Evolutionary conservation across 2,113 vertebrate genomes (phyloP).

Genomic region (Myrmecophaga tridactyla): DNA sequence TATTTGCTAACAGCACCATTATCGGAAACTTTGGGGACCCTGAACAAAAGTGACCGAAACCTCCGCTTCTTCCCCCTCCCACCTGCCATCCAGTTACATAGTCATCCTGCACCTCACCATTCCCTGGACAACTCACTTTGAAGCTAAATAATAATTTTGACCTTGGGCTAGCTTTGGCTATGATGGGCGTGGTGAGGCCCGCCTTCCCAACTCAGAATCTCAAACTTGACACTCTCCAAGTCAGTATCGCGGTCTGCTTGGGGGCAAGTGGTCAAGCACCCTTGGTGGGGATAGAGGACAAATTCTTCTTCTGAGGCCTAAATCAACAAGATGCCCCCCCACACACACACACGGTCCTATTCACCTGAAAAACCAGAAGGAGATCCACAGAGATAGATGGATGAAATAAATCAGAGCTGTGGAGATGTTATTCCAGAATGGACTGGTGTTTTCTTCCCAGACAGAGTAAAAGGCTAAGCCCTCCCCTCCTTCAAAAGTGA

Average conservation of each 20-base stretch:
- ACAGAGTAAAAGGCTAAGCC: conserved; percentile 1
- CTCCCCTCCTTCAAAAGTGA: conserved; percentile 11
- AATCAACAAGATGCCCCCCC: background rate
- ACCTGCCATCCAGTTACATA: background rate
- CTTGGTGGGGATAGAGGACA: background rate
- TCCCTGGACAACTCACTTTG: background rate
- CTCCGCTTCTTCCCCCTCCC: background rate
- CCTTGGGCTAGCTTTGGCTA: background rate
- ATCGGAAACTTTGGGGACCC: background rate
- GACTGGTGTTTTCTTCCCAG: conserved; percentile 8
- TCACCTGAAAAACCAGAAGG: conserved; percentile 8
- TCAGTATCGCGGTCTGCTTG: background rate
- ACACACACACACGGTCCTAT: background rate
- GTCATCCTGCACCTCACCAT: background rate
- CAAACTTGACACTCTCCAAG: background rate
- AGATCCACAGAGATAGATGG: background rate
- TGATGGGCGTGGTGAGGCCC: background rate
- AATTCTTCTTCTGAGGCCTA: background rate
- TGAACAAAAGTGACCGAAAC: background rate
- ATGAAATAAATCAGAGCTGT: conserved; percentile 27
- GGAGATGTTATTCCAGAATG: background rate
- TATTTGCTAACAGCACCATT: background rate
- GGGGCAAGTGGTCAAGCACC: background rate
- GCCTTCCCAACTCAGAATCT: conserved; percentile 2
- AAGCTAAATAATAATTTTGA: background rate